Evolutionary conservation across 2,888 invertebrate genomes (phyloP).

Genomic region (Crocallis elinguaria): DNA sequence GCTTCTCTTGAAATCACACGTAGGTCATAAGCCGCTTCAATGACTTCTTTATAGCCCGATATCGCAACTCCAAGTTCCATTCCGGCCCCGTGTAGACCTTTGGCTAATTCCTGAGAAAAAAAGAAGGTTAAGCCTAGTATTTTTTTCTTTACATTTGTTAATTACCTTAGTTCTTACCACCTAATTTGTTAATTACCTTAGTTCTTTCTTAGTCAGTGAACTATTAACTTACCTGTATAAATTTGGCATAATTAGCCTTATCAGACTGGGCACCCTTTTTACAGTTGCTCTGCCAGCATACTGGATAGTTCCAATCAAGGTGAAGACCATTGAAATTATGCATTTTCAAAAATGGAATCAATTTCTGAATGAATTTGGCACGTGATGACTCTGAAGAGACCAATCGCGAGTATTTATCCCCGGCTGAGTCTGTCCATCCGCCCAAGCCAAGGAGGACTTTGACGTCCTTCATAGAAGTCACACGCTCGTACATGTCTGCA

Average conservation of each 20-base stretch:
- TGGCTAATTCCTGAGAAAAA: constrained; percentile 85
- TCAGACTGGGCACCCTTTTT: constrained; percentile 91
- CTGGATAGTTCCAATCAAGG: constrained; percentile 97
- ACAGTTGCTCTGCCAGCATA: constrained; percentile 96
- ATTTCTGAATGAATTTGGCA: constrained; percentile 88
- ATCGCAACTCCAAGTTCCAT: constrained; percentile 92
- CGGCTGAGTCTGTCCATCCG: constrained; percentile 97
- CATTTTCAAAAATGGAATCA: constrained; percentile 88
- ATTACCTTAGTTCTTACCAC: no score
- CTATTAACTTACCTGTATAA: constrained; percentile 85
- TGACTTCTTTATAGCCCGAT: constrained; percentile 96
- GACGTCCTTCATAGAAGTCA: constrained; percentile 87
- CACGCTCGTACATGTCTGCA: constrained; percentile 91
- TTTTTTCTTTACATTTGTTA: no score
- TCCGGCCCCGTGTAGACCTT: constrained; percentile 87
- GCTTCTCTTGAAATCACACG: constrained; percentile 87
- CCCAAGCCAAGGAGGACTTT: constrained; percentile 92
- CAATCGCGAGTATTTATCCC: constrained; percentile 93
- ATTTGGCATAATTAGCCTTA: constrained; percentile 90
- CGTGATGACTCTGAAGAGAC: constrained; percentile 88
- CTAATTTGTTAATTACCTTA: no score
- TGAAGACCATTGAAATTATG: constrained; percentile 95
- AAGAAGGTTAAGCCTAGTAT: not conserved
- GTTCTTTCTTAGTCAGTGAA: not conserved
- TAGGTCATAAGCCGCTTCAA: constrained; percentile 93